Base-by-base conservation (phyloP, 2,797 vertebrate species). In the Halcyon chelicuti region DNA sequence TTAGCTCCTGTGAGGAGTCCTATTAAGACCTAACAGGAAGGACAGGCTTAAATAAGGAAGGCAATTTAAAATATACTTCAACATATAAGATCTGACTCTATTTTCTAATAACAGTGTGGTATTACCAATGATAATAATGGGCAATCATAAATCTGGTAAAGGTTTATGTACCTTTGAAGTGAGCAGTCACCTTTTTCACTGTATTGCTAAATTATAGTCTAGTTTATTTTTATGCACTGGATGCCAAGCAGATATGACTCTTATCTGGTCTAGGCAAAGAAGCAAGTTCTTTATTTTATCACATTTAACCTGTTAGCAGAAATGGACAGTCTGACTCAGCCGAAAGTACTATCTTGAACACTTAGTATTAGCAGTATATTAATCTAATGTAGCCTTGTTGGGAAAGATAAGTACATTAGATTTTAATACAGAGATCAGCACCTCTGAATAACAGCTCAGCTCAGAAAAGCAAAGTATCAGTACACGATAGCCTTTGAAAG, bases 31-130 rank as follows among this genome's bases (percentile, higher is more conserved):
- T 80, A 74, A 60, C 26, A 33, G 72, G 80, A 95, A 75, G 49
- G 47, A 52, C 66, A 81, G 60, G 23, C 15, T 89, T 91, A 93
- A 94, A 86, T 85, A 54, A 44, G 42, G 42, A 74, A 77, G 20
- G 20, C 29, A 82, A 63, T 71, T 79, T 81, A 79, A 92, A 90
- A 60, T 54, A 5, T 1, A 28, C n/a, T 88, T 87, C 18, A 37
- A 20, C 31, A 35, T 7, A 18, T 76, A 40, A 73, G 49, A 70
- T 81, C 72, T 78, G 4, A 9, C 44, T 89, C 28, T 3, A 9
- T 85, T 92, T 85, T 89, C 39, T 62, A 84, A 78, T 28, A 80
- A 26, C 42, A 75, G 21, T 10, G 17, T 35, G 33, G 42, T 39
- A 29, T 61, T 93, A 46, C 10, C 29, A 18, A 55, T 37, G 51